A percentile compares a stretch with the other conserved stretches of the same genome.
phyloP scores from a whole-genome alignment of 1,140 invertebrate species.

The Penaeus japonicus region DNA sequence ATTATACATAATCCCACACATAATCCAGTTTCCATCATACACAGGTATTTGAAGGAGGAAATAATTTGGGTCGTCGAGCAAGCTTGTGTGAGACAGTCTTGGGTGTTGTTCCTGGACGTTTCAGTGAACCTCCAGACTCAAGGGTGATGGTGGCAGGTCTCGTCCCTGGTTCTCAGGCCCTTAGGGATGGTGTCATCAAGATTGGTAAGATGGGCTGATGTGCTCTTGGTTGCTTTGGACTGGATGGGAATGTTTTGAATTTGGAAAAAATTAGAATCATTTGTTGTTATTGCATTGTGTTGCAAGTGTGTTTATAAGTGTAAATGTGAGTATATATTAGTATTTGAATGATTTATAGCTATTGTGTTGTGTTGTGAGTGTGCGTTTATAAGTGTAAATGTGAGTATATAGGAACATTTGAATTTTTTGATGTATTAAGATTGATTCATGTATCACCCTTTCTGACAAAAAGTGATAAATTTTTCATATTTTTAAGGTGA shows the following conservation, averaged over 20 bases:
- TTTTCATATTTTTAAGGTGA: slow-evolving; percentile 45
- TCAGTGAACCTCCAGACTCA: slow-evolving; percentile 56
- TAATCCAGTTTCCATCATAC: not conserved
- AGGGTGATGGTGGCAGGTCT: slow-evolving; percentile 61
- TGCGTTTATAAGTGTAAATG: too few species aligned
- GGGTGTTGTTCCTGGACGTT: slow-evolving; percentile 60
- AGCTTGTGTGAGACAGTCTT: slow-evolving; percentile 60
- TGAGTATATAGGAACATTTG: too few species aligned
- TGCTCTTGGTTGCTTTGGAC: not conserved
- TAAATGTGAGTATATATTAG: too few species aligned
- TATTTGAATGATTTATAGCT: too few species aligned
- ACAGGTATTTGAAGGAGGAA: slow-evolving; percentile 48
- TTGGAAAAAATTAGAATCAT: too few species aligned
- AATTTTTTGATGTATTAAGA: too few species aligned
- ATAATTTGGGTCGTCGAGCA: slow-evolving; percentile 60
- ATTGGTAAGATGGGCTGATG: slow-evolving; percentile 55
- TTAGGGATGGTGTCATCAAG: slow-evolving; percentile 59
- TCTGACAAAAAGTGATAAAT: not conserved
- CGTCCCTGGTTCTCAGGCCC: slow-evolving; percentile 60
- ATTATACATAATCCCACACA: too few species aligned
- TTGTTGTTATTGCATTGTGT: too few species aligned
- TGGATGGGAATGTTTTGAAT: not conserved
- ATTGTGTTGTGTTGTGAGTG: too few species aligned
- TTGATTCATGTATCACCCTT: too few species aligned
- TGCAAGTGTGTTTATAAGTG: too few species aligned